Conservation (phyloP, 2,888 invertebrate genomes). For the Autographa gamma region DNA sequence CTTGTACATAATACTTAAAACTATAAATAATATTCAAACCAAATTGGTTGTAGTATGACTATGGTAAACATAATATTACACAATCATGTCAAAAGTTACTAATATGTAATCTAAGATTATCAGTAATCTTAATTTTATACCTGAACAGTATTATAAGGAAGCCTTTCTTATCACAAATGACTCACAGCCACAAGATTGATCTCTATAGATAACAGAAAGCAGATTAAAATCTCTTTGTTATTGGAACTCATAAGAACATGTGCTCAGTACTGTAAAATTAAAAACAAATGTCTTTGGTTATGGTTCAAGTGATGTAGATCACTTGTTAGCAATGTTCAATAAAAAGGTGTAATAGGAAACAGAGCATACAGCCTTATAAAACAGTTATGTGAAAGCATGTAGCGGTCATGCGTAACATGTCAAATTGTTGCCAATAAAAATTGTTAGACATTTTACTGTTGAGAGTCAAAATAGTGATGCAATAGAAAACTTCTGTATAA, state of each 20-base stretch:
- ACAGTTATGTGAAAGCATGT: neutral
- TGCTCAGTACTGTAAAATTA: neutral
- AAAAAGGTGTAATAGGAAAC: constrained; percentile 2
- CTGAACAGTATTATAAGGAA: neutral
- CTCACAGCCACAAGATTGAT: neutral
- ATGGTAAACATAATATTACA: neutral
- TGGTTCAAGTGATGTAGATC: neutral
- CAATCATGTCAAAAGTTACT: neutral
- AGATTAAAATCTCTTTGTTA: neutral
- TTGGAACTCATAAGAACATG: neutral
- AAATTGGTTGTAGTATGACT: neutral
- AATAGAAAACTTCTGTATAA: neutral
- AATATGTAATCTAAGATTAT: neutral
- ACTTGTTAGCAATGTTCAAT: constrained; percentile 5
- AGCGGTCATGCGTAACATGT: neutral
- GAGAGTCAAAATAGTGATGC: neutral
- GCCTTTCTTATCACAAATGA: constrained; percentile 5
- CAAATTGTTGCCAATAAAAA: constrained; percentile 2
- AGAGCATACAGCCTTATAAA: neutral
- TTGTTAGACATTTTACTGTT: neutral
- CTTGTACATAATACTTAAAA: neutral
- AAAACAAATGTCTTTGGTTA: constrained; percentile 11
- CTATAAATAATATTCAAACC: neutral
- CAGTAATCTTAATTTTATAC: constrained; percentile 1
- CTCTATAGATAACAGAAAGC: neutral